Evolutionary conservation across 2,888 invertebrate genomes (phyloP), one percentile per base, ranked within the genome.

Genomic region (Nysson spinosus): DNA sequence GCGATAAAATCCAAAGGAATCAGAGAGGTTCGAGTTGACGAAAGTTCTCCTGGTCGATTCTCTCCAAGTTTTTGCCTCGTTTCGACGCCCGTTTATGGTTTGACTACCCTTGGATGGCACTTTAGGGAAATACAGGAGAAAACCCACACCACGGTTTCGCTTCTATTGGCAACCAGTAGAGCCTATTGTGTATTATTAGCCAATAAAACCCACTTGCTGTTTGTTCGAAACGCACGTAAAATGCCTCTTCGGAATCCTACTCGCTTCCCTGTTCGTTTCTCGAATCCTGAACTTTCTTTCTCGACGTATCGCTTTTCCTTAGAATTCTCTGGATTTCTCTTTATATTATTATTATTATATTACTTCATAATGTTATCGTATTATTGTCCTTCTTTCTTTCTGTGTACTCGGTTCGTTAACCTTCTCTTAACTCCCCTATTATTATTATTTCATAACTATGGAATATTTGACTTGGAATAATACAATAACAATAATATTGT

Each of bases 61-160:
- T 4, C 46, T 35, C 40, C 52, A 71, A 75, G 58, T 75, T 75
- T 75, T 71, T 56, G 64, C 61, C 46, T 28, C 52, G 32, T 54
- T 47, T 49, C 63, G 62, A 54, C 70, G 62, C 35, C 63, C 72
- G 69, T 85, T 85, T 85, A 86, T 86, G 82, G 85, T 84, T 85
- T 85, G 66, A 85, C 84, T 85, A 80, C 81, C 79, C 82, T 84
- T 77, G 72, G 77, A 86, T 85, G 83, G 85, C 78, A 86, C 86
- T 86, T 86, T 83, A 86, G 86, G 86, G 86, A 86, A 86, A 85
- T 86, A 82, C 82, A 77, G 46, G 52, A 49, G 66, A 37, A 57
- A 40, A 65, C 42, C 68, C 64, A 43, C 37, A 54, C 54, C 55
- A 46, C 16, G 49, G 52, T 52, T n/a, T 68, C 54, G 66, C 57